These are phyloP conservation scores for Aramus guarauna DNA, from an alignment of 2,113 vertebrate species.

Conservation along the genomic window DNA sequence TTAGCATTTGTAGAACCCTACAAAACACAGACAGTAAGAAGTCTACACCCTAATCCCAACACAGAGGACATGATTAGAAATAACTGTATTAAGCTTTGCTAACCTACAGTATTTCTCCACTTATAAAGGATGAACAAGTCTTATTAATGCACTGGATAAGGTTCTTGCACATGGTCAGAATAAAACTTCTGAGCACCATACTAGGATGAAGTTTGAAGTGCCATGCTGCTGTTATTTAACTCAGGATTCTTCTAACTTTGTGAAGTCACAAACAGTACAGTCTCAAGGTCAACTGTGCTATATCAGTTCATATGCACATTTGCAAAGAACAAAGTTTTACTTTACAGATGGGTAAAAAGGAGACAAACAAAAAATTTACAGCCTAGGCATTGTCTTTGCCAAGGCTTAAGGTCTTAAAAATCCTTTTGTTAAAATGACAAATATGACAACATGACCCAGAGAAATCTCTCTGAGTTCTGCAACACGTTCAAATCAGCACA, in stretches of 20 bases:
- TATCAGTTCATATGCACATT: background rate
- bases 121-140: background rate
- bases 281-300: background rate
- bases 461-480: background rate
- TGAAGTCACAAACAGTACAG: background rate
- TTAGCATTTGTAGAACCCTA: conserved; percentile 96
- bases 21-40: background rate
- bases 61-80: background rate
- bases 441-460: background rate
- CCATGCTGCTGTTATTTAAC: background rate
- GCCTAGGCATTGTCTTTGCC: background rate
- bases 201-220: background rate
- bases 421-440: background rate
- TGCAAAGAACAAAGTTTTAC: background rate
- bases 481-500: background rate
- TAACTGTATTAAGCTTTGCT: background rate
- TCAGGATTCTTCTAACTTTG: background rate
- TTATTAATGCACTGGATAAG: background rate
- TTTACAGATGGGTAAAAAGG: background rate
- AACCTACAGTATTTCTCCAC: background rate
- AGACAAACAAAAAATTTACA: background rate
- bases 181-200: background rate
- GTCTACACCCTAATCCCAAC: background rate
- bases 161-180: background rate
- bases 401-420: background rate